Evolutionary conservation across 2,888 invertebrate species (phyloP).

Genomic region (Leucophenga montana): DNA sequence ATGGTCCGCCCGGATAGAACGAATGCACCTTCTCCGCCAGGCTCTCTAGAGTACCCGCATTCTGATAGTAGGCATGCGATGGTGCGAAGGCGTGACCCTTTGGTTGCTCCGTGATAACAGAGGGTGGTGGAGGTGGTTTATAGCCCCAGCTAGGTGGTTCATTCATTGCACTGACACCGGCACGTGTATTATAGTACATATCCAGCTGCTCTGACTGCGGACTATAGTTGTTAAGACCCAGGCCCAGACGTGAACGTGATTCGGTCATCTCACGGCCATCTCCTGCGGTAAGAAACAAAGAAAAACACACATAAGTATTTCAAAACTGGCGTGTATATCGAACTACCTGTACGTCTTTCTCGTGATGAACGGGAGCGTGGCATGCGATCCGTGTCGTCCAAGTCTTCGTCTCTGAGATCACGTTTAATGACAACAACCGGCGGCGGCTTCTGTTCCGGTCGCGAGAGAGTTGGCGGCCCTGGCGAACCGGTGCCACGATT

Average conservation of each 20-base stretch:
- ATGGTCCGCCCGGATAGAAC: conserved; percentile 81
- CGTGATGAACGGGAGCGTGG: conserved; percentile 73
- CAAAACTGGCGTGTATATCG: conserved; percentile 62
- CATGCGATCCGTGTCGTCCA: conserved; percentile 77
- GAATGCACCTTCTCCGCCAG: conserved; percentile 94
- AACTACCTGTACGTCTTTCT: conserved; percentile 74
- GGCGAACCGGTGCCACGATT: conserved; percentile 73
- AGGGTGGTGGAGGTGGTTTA: conserved; percentile 77
- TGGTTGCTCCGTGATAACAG: conserved; percentile 93
- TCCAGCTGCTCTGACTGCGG: conserved; percentile 82
- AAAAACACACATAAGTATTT: conserved; percentile 60
- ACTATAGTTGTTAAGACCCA: conserved; percentile 80
- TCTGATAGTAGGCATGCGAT: conserved; percentile 85
- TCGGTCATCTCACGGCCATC: conserved; percentile 87
- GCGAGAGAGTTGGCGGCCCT: conserved; percentile 75
- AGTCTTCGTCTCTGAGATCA: conserved; percentile 87
- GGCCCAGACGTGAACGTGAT: conserved; percentile 83
- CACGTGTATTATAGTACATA: conserved; percentile 87
- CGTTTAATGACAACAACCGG: conserved; percentile 93
- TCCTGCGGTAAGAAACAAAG: conserved; percentile 74
- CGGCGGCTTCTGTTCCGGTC: conserved; percentile 88
- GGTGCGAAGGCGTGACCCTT: conserved; percentile 88
- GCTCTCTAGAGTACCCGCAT: conserved; percentile 85
- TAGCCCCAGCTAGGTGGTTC: conserved; percentile 74
- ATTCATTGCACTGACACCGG: conserved; percentile 76